Evolutionary conservation across 2,888 invertebrate genomes (phyloP), one percentile per base, ranked within the genome.

Genomic region (Lutraria lutraria): DNA sequence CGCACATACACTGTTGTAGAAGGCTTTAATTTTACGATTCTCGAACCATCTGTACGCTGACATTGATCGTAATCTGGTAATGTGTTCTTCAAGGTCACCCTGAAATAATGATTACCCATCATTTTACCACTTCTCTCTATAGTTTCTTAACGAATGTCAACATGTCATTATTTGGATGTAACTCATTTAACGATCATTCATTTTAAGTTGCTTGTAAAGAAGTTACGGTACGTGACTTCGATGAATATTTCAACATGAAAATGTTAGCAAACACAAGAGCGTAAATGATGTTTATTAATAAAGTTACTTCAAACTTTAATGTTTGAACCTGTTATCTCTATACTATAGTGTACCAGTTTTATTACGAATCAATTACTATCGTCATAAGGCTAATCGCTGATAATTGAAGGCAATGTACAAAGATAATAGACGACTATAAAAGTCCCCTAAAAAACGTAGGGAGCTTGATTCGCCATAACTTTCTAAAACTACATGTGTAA

Each of bases 1-100:
- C n/a, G 97, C 96, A 43, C 96, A 96, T 4, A 97, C 95, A 34
- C 95, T 95, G 16, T 98, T 97, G 97, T 99, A 99, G 97, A 99
- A 99, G 0, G 98, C 98, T 97, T 99, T 99, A 83, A 99, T 97
- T 97, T 98, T 98, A 94, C 98, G 98, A 83, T 97, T 97, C 31
- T 95, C 93, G 94, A 99, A 97, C 99, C 99, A 99, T 90, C 97
- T 97, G 95, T 98, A 98, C 4, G 96, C 95, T 19, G 94, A 94
- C 63, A 90, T 91, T 6, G 93, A 93, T 21, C 92, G 81, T 4
- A 95, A 81, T 53, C 93, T 86, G 60, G 93, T 93, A 80, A 95
- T 88, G 76, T 95, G 93, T n/a, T 95, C 95, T 6, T 91, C 92
- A 87, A 94, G 92, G 21, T 93, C 92, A 29, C 95, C 95, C 95